Evolutionary conservation across 2,797 vertebrate species (phyloP), one percentile per base, ranked within the genome.

Genomic region (Dallia pectoralis): DNA sequence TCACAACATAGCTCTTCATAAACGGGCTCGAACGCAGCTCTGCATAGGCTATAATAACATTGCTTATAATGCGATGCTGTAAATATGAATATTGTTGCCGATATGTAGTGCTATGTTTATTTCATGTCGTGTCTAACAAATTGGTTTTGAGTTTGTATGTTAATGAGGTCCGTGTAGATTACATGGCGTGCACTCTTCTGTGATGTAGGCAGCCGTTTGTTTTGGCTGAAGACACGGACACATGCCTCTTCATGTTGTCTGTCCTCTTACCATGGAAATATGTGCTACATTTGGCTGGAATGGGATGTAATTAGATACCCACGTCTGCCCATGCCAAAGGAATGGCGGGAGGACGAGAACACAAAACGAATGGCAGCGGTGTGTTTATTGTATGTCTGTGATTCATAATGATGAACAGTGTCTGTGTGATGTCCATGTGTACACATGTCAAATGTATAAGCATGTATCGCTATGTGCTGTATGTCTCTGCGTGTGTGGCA

Each of bases 281-380:
- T 22, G 14, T 11, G 18, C 15, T 49, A 25, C 25, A 68, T 27
- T 47, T 44, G 22, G 22, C 66, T n/a, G 77, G 81, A 90, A 87
- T 87, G 82, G 84, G 79, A 40, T 66, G 82, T 86, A 82, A 90
- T 88, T 87, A 83, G 78, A 89, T 87, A 80, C 83, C 81, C 49
- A 15, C 74, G 44, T 79, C 59, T 62, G 44, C 71, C 32, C 76
- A 70, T 78, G 77, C 81, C 75, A 73, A 72, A 64, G 51, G 67
- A 67, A 78, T 75, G 80, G 71, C 76, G 33, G 78, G 77, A 80
- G 74, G 32, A 30, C 27, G 15, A 63, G 62, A 25, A 30, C 61
- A 29, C 1, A 53, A 25, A 72, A 69, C 67, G 71, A 84, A 81
- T 79, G 72, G 33, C 63, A 27, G 19, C 51, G 72, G 11, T 59